These are phyloP conservation scores for Emydura subglobosa DNA, from an alignment of 2,113 vertebrate genomes.

Conservation along the genomic window DNA sequence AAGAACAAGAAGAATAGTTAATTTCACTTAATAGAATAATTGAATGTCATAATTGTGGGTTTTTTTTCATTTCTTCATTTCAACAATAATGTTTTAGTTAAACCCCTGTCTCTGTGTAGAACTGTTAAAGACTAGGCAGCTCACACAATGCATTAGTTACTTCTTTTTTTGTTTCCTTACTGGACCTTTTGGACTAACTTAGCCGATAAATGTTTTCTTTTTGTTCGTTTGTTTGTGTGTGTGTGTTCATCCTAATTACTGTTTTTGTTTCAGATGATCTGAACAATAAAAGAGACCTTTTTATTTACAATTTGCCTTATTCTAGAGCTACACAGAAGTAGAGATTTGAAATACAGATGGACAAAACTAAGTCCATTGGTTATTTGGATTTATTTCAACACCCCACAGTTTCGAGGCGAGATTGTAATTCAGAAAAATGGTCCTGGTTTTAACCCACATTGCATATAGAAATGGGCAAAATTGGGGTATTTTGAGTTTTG, in stretches of 20 bases:
- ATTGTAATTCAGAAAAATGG: not conserved
- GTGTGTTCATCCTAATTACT: constrained; percentile 66
- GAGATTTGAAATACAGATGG: not conserved
- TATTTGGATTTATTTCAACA: not conserved
- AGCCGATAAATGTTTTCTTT: constrained; percentile 53
- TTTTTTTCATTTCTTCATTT: constrained; percentile 55
- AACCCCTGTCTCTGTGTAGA: constrained; percentile 66
- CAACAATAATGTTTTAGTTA: constrained; percentile 76
- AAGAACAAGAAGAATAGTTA: constrained; percentile 80
- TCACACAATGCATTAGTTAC: constrained; percentile 67
- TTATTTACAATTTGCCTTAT: constrained; percentile 69
- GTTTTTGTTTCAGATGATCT: constrained; percentile 72
- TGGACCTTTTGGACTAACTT: constrained; percentile 71
- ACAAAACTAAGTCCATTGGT: not conserved
- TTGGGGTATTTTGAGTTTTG: not conserved
- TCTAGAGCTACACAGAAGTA: constrained; percentile 22
- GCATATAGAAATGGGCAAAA: not conserved
- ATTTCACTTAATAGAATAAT: constrained; percentile 85
- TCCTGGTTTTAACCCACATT: not conserved
- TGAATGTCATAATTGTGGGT: constrained; percentile 80
- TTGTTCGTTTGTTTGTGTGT: not conserved
- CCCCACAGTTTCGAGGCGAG: not conserved
- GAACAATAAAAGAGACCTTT: constrained; percentile 39
- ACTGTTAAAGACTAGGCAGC: constrained; percentile 74
- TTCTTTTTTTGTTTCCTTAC: constrained; percentile 64